These are phyloP conservation scores for Tromatobia lineatoria DNA, from an alignment of 2,888 invertebrate species.

Conservation along the genomic window DNA sequence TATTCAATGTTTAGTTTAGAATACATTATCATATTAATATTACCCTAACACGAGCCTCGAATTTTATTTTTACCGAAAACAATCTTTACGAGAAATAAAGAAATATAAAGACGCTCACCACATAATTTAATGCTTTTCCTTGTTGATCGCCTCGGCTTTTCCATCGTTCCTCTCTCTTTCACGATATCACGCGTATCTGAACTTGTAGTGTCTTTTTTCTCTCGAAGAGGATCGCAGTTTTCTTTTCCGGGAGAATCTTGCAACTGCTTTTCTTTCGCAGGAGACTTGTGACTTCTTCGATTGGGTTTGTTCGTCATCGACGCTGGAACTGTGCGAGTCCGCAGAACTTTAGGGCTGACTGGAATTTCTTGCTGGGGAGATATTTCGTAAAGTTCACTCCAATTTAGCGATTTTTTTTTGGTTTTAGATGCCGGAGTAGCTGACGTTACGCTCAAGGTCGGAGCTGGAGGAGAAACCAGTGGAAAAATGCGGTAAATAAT, in stretches of 20 bases:
- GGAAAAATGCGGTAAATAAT: background rate
- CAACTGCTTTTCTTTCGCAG: background rate
- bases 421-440: background rate
- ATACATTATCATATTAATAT: too few relatives aligned
- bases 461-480: background rate
- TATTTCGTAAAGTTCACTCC: background rate
- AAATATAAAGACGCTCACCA: conserved; percentile 58
- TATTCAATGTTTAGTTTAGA: too few relatives aligned
- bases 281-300: conserved; percentile 52
- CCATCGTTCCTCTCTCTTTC: conserved; percentile 13
- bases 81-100: too few relatives aligned
- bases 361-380: background rate
- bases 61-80: too few relatives aligned
- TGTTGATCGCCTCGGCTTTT: conserved; percentile 64
- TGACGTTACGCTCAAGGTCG: background rate
- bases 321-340: conserved; percentile 70
- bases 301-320: conserved; percentile 39
- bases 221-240: conserved; percentile 26
- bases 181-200: background rate
- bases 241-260: conserved; percentile 52
- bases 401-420: conserved; percentile 20
- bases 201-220: background rate
- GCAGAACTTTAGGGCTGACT: conserved; percentile 57
- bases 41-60: too few relatives aligned
- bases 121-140: conserved; percentile 73